These are phyloP conservation scores for Semaprochilodus insignis DNA, from an alignment of 2,797 vertebrate genomes.

Conservation along the genomic window DNA sequence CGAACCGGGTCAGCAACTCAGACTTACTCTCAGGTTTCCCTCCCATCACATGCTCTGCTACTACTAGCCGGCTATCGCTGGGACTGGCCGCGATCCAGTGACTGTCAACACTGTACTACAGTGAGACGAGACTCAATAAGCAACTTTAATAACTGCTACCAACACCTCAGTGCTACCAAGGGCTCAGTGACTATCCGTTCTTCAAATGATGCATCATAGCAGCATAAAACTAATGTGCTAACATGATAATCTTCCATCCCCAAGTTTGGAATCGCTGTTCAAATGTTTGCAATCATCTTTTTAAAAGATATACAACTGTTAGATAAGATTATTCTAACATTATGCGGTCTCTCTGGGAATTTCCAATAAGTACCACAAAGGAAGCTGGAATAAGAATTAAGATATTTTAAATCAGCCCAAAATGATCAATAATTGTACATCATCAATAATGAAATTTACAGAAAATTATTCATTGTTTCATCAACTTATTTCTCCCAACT, in stretches of 20 bases:
- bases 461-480: not conserved
- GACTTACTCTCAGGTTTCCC: conserved; percentile 50
- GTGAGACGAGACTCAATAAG: not conserved
- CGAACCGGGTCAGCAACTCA: conserved; percentile 18
- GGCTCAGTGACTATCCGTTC: not conserved
- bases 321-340: too few species aligned
- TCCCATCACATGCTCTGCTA: conserved; percentile 11
- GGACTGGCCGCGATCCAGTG: not conserved
- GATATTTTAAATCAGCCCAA: too few species aligned
- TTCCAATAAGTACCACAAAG: not conserved
- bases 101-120: conserved; percentile 31
- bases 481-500: not conserved
- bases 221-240: not conserved
- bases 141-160: not conserved
- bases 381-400: not conserved
- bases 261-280: too few species aligned
- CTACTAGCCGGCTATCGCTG: conserved; percentile 5
- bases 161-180: not conserved
- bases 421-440: not conserved
- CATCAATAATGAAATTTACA: not conserved
- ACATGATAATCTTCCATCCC: not conserved
- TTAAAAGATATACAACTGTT: too few species aligned
- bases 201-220: not conserved
- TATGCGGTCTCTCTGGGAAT: accelerated
- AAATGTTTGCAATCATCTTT: too few species aligned